Conservation (phyloP, 2,797 vertebrate species). For the Enteromius treurensis region DNA sequence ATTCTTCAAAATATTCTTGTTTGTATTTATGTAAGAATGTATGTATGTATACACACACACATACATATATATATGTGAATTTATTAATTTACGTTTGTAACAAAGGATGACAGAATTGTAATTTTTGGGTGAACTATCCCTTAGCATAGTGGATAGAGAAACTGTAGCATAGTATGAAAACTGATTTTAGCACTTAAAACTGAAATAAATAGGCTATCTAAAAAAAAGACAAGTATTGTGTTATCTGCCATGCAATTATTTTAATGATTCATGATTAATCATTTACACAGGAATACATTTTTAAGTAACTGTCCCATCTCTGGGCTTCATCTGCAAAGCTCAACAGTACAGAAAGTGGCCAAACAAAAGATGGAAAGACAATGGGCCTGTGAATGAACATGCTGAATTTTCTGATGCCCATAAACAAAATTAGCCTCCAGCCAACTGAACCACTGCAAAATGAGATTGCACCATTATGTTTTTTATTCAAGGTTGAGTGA, state of each 20-base stretch:
- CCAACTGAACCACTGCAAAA: not conserved
- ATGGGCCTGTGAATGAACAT: not conserved
- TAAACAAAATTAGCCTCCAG: slow-evolving; percentile 21
- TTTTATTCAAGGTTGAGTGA: slow-evolving; percentile 17
- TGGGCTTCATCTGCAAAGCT: slow-evolving; percentile 6
- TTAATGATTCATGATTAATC: not conserved
- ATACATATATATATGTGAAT: too few species aligned
- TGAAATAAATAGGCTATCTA: too few species aligned
- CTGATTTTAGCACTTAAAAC: too few species aligned
- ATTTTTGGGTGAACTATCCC: not conserved
- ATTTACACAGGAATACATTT: not conserved
- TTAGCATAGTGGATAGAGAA: not conserved
- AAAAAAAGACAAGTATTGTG: too few species aligned
- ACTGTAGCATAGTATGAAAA: not conserved
- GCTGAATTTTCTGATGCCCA: not conserved
- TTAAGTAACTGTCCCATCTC: not conserved
- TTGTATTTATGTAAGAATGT: not conserved
- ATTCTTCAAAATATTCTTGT: not conserved
- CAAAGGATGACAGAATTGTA: not conserved
- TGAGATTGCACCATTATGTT: slow-evolving; percentile 15
- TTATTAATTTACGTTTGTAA: not conserved
- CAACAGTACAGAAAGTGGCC: not conserved
- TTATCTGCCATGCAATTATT: not conserved
- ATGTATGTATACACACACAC: too few species aligned
- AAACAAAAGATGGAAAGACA: slow-evolving; percentile 6